These are phyloP conservation scores for Potamarius usumacintae DNA, from an alignment of 2,113 vertebrate species.

Conservation along the genomic window DNA sequence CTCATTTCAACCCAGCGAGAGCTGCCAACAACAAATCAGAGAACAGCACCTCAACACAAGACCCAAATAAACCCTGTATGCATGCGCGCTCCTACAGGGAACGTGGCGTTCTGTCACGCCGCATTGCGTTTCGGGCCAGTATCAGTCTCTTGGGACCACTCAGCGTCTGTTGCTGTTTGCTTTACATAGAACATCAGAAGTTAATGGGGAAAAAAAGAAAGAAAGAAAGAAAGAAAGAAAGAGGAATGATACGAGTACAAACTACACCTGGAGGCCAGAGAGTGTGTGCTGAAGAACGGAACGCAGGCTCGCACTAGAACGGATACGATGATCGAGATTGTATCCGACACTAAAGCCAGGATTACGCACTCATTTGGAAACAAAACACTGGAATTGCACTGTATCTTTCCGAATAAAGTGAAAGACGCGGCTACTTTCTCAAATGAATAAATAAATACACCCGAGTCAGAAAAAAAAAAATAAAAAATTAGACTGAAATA, in stretches of 20 bases:
- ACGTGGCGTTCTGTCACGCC: not conserved
- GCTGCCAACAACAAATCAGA: constrained; percentile 33
- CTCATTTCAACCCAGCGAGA: constrained; percentile 3
- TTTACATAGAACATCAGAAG: constrained; percentile 9
- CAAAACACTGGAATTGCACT: not conserved
- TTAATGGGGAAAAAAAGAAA: constrained; percentile 10
- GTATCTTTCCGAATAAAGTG: not conserved
- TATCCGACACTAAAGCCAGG: not conserved
- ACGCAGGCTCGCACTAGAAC: not conserved
- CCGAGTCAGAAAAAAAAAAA: not conserved
- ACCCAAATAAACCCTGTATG: not conserved
- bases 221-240: no score
- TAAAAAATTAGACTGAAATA: not conserved
- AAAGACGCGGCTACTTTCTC: not conserved
- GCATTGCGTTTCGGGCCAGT: constrained; percentile 2
- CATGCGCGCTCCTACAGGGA: not conserved
- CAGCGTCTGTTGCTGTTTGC: constrained; percentile 4
- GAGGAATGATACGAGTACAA: not conserved
- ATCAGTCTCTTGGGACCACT: not conserved
- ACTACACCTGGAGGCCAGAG: constrained; percentile 9
- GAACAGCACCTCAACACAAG: not conserved
- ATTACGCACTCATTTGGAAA: not conserved
- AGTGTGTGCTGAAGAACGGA: not conserved
- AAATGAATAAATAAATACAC: not conserved
- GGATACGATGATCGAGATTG: not conserved